These are phyloP conservation scores for Thalpophila matura DNA, from an alignment of 2,888 invertebrate species.

Conservation along the genomic window DNA sequence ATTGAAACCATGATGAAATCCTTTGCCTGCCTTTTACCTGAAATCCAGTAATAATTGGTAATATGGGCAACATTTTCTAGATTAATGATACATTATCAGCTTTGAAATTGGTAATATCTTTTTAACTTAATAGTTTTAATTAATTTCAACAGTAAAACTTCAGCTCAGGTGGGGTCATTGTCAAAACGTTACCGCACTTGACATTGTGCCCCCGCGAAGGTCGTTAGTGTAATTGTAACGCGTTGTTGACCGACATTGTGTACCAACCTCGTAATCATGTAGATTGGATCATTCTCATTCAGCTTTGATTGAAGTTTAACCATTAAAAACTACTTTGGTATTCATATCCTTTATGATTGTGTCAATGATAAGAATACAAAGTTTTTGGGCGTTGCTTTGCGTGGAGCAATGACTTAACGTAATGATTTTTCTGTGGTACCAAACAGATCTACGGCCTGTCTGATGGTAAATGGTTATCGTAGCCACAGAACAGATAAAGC, in stretches of 20 bases:
- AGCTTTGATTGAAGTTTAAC: conserved; percentile 28
- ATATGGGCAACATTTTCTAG: no score
- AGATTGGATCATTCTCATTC: conserved; percentile 51
- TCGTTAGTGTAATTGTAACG: conserved; percentile 60
- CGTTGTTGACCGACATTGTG: conserved; percentile 53
- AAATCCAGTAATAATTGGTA: no score
- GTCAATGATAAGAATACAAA: conserved; percentile 6
- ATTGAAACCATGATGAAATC: no score
- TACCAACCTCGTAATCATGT: conserved; percentile 46
- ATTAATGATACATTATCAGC: background rate
- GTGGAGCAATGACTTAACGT: background rate
- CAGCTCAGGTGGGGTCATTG: conserved; percentile 59
- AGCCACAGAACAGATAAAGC: no score
- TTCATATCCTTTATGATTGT: conserved; percentile 24
- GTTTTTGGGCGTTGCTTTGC: conserved; percentile 19
- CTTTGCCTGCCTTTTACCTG: no score
- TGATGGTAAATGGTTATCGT: no score
- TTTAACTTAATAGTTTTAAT: conserved; percentile 1
- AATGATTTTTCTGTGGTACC: no score
- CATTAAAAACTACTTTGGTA: conserved; percentile 46
- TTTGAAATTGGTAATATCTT: background rate
- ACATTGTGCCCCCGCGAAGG: conserved; percentile 75
- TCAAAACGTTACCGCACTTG: conserved; percentile 69
- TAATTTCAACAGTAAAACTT: conserved; percentile 17
- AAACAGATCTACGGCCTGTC: no score